Evolutionary conservation across 2,888 invertebrate species (phyloP).

Genomic region (Conistra vaccinii): DNA sequence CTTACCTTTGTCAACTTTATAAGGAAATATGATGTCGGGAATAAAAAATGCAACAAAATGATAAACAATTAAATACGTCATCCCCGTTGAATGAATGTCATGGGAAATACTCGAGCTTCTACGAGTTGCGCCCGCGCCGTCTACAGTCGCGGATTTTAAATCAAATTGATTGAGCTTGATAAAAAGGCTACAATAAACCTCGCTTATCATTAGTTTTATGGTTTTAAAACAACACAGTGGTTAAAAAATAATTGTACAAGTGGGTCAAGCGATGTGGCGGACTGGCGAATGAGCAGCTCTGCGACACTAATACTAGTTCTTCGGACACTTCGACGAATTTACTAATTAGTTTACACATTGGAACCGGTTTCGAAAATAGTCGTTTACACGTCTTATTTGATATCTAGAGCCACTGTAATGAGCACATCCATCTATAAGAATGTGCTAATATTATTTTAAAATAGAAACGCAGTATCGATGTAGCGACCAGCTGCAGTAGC

Average conservation of each 20-base stretch:
- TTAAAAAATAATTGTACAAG: conserved; percentile 61
- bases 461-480: conserved; percentile 8
- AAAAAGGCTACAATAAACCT: conserved; percentile 58
- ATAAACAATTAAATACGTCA: conserved; percentile 18
- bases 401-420: conserved; percentile 14
- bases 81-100: conserved; percentile 32
- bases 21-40: not conserved
- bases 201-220: conserved; percentile 58
- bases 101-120: conserved; percentile 18
- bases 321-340: conserved; percentile 23
- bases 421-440: conserved; percentile 12
- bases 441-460: conserved; percentile 45
- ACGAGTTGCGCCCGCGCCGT: conserved; percentile 22
- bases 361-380: conserved; percentile 40
- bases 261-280: conserved; percentile 55
- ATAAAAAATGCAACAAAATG: conserved; percentile 4
- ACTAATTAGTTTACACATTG: conserved; percentile 44
- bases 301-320: conserved; percentile 38
- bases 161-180: conserved; percentile 62
- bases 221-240: conserved; percentile 49
- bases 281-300: conserved; percentile 18
- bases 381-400: conserved; percentile 9
- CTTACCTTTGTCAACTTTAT: not conserved
- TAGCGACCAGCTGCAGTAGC: conserved; percentile 22
- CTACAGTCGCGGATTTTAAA: conserved; percentile 51